phyloP scores from a whole-genome alignment of 37 sponge, comb jelly and placozoan species.

The Chondrilla cf. caribensis region DNA sequence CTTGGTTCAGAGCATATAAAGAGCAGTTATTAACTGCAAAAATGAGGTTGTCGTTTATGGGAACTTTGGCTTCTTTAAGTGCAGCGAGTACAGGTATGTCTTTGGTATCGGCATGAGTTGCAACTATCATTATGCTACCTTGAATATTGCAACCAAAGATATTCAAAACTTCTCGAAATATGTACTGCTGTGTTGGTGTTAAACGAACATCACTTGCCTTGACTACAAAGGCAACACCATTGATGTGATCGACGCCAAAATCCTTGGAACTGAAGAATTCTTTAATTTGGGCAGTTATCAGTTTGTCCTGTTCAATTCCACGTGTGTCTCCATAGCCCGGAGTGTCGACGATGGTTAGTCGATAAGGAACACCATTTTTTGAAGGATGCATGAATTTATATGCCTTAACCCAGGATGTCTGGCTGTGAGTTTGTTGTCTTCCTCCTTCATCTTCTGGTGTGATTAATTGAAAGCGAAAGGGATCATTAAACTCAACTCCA shows the following conservation, averaged over 20 bases:
- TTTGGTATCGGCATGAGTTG: conserved; percentile 5
- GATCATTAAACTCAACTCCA: background rate
- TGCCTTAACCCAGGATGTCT: background rate
- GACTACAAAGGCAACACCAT: conserved; percentile 9
- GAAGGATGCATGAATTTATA: background rate
- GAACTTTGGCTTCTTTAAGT: conserved; percentile 16
- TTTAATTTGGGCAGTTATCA: background rate
- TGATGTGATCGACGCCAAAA: background rate
- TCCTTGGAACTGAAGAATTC: background rate
- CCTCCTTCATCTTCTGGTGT: background rate
- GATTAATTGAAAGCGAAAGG: background rate
- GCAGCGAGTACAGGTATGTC: background rate
- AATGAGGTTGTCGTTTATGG: background rate
- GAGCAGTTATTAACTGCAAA: background rate
- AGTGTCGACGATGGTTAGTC: conserved; percentile 10
- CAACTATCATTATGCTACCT: background rate
- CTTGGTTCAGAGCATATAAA: background rate
- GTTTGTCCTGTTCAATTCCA: conserved; percentile 1
- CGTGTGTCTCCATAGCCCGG: conserved; percentile 11
- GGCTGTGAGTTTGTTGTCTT: background rate
- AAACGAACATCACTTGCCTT: background rate
- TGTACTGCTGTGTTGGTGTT: conserved; percentile 13
- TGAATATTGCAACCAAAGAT: conserved; percentile 16
- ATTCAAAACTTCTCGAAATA: background rate
- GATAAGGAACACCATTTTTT: background rate